Conservation (phyloP, 2,113 vertebrate genomes). For the Oxyura jamaicensis region DNA sequence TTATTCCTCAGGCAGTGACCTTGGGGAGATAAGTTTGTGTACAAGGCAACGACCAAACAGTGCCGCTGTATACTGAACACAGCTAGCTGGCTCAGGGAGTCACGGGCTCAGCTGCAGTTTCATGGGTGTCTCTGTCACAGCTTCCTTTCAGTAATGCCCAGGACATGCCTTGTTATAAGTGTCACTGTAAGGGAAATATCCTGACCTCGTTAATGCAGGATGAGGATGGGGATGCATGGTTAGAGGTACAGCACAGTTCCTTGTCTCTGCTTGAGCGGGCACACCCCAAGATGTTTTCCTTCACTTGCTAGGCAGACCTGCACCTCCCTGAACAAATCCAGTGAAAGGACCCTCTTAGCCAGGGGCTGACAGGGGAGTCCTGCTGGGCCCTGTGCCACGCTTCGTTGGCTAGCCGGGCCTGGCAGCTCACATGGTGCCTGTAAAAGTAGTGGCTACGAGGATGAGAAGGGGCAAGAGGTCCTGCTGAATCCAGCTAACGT, state of each 20-base stretch:
- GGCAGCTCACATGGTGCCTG: not conserved
- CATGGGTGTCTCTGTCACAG: not conserved
- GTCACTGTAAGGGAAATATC: not conserved
- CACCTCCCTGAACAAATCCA: not conserved
- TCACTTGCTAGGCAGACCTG: not conserved
- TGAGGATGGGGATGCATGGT: fast-evolving
- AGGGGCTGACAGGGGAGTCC: not conserved
- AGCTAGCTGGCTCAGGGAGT: not conserved
- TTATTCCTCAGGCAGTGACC: not conserved
- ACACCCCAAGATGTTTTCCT: not conserved
- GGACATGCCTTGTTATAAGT: not conserved
- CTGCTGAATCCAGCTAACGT: not conserved
- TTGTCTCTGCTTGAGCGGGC: not conserved
- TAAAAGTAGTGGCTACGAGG: not conserved
- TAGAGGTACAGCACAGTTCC: not conserved
- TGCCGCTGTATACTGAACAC: fast-evolving
- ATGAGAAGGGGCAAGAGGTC: not conserved
- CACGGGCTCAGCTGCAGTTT: not conserved
- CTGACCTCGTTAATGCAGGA: not conserved
- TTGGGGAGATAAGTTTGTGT: not conserved
- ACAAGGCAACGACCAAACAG: not conserved
- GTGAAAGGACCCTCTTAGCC: not conserved
- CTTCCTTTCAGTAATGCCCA: not conserved
- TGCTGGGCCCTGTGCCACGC: not conserved
- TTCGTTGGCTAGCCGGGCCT: not conserved